These are phyloP conservation scores for Pipa parva DNA, from an alignment of 2,113 vertebrate species.

Conservation along the genomic window DNA sequence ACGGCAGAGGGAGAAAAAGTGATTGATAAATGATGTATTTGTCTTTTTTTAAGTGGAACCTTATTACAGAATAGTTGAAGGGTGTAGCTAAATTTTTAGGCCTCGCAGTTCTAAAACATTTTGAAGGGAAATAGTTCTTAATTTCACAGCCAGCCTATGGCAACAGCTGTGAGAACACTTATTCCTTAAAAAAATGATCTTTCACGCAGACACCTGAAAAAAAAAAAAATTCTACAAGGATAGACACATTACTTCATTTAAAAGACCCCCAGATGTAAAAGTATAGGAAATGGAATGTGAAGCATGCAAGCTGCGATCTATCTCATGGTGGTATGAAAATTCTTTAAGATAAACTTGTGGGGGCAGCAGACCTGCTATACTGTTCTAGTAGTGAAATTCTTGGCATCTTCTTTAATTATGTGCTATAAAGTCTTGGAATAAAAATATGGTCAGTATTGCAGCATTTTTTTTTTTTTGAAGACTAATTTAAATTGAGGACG, in stretches of 20 bases:
- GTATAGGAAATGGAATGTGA: slow-evolving; percentile 38
- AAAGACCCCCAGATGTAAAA: slow-evolving; percentile 42
- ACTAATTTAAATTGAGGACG: slow-evolving; percentile 32
- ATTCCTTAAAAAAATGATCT: slow-evolving; percentile 39
- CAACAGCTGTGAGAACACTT: slow-evolving; percentile 39
- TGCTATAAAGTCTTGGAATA: slow-evolving; percentile 41
- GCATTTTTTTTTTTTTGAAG: slow-evolving; percentile 37
- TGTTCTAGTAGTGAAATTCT: slow-evolving; percentile 43
- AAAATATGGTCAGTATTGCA: slow-evolving; percentile 39
- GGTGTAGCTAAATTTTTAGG: slow-evolving; percentile 35
- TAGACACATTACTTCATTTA: slow-evolving; percentile 43
- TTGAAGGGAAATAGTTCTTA: slow-evolving; percentile 38
- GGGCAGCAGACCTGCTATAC: slow-evolving; percentile 39
- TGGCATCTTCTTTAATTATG: slow-evolving; percentile 42
- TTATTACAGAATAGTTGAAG: slow-evolving; percentile 33
- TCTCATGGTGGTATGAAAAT: slow-evolving; percentile 41
- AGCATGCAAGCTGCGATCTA: slow-evolving; percentile 35
- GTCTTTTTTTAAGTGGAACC: slow-evolving; percentile 33
- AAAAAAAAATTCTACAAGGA: slow-evolving; percentile 21
- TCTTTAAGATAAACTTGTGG: slow-evolving; percentile 44
- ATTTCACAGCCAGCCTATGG: slow-evolving; percentile 39
- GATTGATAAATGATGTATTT: slow-evolving; percentile 4
- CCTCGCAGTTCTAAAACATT: slow-evolving; percentile 32
- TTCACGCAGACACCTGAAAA: slow-evolving; percentile 40
- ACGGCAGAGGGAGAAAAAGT: slow-evolving; percentile 13